Conservation (phyloP, 2,113 vertebrate species). For the Hyperopisus bebe region DNA sequence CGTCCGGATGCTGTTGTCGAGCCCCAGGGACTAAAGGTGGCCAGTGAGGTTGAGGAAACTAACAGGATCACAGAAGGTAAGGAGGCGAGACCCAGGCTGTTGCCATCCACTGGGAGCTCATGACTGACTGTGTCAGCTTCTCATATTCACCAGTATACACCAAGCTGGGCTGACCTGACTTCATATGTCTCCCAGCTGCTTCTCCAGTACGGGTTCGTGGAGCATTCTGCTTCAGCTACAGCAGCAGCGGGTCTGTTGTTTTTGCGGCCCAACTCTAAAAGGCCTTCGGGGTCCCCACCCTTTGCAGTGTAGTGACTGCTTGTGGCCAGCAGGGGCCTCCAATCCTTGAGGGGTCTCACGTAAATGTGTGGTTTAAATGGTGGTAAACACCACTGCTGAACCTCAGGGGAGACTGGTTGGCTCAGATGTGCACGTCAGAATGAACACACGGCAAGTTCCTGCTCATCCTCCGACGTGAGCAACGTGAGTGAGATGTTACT, state of each 20-base stretch:
- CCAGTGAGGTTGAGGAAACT: conserved; percentile 16
- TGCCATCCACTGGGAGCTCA: neutral
- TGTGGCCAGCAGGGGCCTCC: neutral
- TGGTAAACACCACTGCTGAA: neutral
- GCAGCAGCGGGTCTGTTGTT: neutral
- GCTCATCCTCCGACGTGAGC: neutral
- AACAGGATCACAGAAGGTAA: conserved; percentile 41
- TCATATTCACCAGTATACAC: neutral
- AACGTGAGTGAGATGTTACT: neutral
- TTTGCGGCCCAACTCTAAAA: neutral
- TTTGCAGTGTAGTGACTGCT: neutral
- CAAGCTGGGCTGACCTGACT: neutral
- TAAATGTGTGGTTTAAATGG: neutral
- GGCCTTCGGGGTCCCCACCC: neutral
- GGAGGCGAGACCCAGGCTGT: neutral
- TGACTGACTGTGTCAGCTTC: neutral
- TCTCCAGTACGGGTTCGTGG: neutral
- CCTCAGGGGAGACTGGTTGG: neutral
- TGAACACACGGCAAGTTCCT: neutral
- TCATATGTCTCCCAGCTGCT: neutral
- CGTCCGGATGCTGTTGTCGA: conserved; percentile 27
- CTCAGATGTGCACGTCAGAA: neutral
- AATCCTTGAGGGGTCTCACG: neutral
- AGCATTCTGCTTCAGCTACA: neutral
- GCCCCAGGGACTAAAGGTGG: conserved; percentile 17